Evolutionary conservation across 1,140 invertebrate genomes (phyloP).

Genomic region (Dufourea novaeangliae): DNA sequence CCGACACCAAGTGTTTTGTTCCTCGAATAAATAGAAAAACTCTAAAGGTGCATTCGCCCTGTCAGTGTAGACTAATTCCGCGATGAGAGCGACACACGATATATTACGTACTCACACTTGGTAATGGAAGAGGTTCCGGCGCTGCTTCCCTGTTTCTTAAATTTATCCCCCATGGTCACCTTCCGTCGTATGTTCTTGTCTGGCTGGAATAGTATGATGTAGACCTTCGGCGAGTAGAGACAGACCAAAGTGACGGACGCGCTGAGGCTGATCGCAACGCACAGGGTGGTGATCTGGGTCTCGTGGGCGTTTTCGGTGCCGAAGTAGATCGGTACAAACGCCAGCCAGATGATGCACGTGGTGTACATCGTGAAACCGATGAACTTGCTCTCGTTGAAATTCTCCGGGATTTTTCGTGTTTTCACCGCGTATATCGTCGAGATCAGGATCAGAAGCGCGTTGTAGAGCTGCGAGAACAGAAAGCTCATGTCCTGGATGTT

Average conservation of each 20-base stretch:
- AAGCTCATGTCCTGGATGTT: slow-evolving; percentile 86
- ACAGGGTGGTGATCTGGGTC: slow-evolving; percentile 88
- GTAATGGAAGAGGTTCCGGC: slow-evolving; percentile 75
- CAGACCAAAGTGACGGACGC: slow-evolving; percentile 88
- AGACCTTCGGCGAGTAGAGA: slow-evolving; percentile 88
- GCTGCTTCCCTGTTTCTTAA: slow-evolving; percentile 77
- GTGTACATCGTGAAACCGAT: slow-evolving; percentile 91
- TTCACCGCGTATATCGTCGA: slow-evolving; percentile 90
- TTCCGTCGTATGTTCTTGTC: slow-evolving; percentile 83
- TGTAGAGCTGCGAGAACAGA: slow-evolving; percentile 87
- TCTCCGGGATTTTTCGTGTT: slow-evolving; percentile 89
- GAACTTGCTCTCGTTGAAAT: slow-evolving; percentile 89
- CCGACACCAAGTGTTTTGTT: too few relatives aligned
- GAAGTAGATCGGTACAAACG: slow-evolving; percentile 89
- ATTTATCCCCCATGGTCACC: slow-evolving; percentile 74
- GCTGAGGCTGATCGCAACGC: slow-evolving; percentile 88
- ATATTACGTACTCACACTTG: slow-evolving; percentile 73
- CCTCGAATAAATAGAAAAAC: too few relatives aligned
- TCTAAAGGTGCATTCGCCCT: too few relatives aligned
- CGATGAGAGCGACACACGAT: too few relatives aligned
- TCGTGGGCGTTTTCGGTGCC: slow-evolving; percentile 86
- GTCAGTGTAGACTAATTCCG: too few relatives aligned
- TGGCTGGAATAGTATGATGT: slow-evolving; percentile 88
- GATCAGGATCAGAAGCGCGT: slow-evolving; percentile 87
- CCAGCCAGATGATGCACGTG: slow-evolving; percentile 90